Conservation (phyloP, 37 sponge, comb jelly and placozoan species). For the Agelas oroides region DNA sequence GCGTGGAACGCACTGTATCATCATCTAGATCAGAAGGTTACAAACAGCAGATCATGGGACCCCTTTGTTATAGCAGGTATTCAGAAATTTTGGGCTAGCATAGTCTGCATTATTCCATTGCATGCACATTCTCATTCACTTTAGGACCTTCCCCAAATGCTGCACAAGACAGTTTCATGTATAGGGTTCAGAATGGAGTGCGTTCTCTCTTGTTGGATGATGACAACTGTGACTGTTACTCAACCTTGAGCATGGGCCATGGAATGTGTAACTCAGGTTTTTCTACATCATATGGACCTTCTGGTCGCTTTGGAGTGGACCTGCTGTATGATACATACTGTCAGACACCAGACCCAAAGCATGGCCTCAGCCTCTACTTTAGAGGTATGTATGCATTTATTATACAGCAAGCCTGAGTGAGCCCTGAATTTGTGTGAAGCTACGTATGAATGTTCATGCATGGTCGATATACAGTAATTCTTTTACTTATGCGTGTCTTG, state of each 20-base stretch:
- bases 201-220: conserved; percentile 14
- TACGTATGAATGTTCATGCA: no score
- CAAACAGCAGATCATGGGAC: neutral
- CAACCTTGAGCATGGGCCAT: conserved; percentile 13
- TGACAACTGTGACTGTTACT: conserved; percentile 34
- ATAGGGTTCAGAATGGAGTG: conserved; percentile 22
- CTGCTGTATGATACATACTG: conserved; percentile 17
- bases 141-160: conserved; percentile 16
- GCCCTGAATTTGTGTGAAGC: no score
- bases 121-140: neutral
- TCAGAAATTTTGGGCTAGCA: no score
- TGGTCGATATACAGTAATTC: no score
- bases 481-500: no score
- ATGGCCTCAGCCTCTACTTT: conserved; percentile 11
- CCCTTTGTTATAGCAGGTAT: conserved; percentile 1
- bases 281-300: neutral
- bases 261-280: conserved; percentile 4
- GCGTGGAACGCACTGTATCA: conserved; percentile 16
- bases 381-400: neutral
- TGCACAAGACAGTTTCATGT: conserved; percentile 19
- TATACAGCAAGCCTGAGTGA: no score
- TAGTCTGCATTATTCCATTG: no score
- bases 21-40: conserved; percentile 1
- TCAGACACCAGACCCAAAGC: conserved; percentile 17
- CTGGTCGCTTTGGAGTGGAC: conserved; percentile 20